Conservation (phyloP, 2,888 invertebrate genomes). For the Leptopterna dolabrata region DNA sequence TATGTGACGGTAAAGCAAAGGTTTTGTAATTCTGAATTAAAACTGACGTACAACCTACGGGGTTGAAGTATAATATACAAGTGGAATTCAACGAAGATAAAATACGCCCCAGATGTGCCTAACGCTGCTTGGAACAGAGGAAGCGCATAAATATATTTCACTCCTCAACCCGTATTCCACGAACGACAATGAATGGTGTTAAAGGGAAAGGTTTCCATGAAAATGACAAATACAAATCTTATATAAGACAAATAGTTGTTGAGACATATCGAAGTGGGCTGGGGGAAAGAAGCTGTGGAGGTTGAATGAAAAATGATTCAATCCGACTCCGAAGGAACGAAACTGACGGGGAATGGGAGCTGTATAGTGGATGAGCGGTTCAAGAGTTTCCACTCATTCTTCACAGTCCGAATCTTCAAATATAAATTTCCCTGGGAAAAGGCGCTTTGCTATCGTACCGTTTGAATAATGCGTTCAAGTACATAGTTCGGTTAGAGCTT, state of each 20-base stretch:
- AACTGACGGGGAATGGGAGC: slow-evolving; percentile 1
- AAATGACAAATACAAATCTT: slow-evolving; percentile 37
- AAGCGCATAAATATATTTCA: neutral
- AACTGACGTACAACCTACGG: neutral
- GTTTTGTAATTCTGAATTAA: too few species aligned
- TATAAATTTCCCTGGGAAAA: neutral
- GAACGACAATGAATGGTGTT: neutral
- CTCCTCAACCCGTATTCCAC: neutral
- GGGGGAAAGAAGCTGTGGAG: neutral
- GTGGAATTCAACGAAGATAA: neutral
- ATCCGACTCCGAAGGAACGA: neutral
- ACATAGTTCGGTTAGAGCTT: too few species aligned
- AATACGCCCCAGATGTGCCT: neutral
- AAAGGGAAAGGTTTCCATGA: neutral
- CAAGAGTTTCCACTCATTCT: neutral
- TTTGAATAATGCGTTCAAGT: neutral
- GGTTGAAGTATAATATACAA: neutral
- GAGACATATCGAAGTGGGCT: slow-evolving; percentile 16
- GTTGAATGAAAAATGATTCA: slow-evolving; percentile 39
- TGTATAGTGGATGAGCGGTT: slow-evolving; percentile 11
- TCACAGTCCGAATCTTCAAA: neutral
- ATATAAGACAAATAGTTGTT: slow-evolving; percentile 39
- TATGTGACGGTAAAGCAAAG: too few species aligned
- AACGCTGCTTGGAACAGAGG: neutral
- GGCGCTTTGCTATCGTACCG: neutral